Percentiles rank a stretch among this genome's conserved stretches.
These are phyloP conservation scores for Penaeus vannamei DNA, from an alignment of 1,140 invertebrate species.

Conservation along the genomic window DNA sequence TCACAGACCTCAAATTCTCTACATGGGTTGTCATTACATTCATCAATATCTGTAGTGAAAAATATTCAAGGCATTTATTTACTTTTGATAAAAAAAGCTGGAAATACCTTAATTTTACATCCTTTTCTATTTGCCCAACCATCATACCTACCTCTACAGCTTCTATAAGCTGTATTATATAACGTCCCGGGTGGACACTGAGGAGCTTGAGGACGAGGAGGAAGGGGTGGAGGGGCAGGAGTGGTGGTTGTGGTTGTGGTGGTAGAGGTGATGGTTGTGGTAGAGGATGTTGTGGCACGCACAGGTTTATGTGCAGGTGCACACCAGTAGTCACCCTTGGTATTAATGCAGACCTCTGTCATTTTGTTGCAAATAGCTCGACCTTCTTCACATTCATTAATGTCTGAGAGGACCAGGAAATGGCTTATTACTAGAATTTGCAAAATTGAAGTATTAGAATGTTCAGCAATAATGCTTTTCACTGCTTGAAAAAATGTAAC, in stretches of 20 bases:
- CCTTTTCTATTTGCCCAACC: not conserved
- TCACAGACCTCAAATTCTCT: constrained; percentile 84
- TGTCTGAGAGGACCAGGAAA: constrained; percentile 72
- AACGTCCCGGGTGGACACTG: constrained; percentile 50
- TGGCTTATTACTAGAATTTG: too few species aligned
- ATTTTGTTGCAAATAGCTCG: constrained; percentile 68
- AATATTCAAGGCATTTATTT: too few species aligned
- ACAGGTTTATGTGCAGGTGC: constrained; percentile 56
- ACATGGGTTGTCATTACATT: constrained; percentile 74
- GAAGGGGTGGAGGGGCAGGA: constrained; percentile 41
- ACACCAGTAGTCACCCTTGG: constrained; percentile 71
- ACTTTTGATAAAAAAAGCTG: too few species aligned
- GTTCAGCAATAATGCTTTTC: too few species aligned
- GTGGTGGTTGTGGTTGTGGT: constrained; percentile 19
- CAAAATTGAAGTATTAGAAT: too few species aligned
- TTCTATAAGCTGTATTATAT: constrained; percentile 10
- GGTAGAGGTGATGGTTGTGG: constrained; percentile 3
- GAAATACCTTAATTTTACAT: too few species aligned
- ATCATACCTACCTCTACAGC: constrained; percentile 48
- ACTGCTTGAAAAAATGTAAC: too few species aligned
- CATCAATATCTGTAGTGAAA: constrained; percentile 70
- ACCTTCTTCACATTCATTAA: constrained; percentile 76
- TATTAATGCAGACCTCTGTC: constrained; percentile 70
- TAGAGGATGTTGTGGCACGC: not conserved
- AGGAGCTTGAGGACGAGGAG: not conserved